phyloP scores from a whole-genome alignment of 2,888 invertebrate species.

The Chydorus sphaericus region DNA sequence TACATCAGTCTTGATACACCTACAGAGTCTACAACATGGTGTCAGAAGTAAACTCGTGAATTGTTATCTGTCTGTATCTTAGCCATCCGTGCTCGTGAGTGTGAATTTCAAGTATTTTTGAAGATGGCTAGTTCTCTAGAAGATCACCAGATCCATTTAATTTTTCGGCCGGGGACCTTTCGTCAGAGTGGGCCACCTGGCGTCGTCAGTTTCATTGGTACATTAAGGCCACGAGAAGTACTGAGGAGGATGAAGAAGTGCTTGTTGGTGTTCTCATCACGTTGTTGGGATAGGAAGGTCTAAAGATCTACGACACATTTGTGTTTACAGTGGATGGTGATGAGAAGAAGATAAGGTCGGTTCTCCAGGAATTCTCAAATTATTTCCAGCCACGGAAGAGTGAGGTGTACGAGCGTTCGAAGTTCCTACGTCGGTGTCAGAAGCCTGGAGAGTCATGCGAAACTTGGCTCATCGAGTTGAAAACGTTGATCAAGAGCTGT shows the following conservation, averaged over 20 bases:
- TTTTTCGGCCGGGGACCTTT: not conserved
- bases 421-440: not conserved
- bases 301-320: not conserved
- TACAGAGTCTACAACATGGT: no score
- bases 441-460: not conserved
- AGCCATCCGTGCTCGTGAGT: no score
- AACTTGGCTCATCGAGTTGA: not conserved
- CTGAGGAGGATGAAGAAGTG: not conserved
- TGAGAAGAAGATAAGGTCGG: not conserved
- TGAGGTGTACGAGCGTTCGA: not conserved
- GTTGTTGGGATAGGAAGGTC: not conserved
- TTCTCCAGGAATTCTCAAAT: not conserved
- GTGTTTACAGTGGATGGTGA: not conserved
- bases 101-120: no score
- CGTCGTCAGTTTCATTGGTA: not conserved
- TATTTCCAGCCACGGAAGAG: not conserved
- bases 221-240: not conserved
- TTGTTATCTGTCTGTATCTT: no score
- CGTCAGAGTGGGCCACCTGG: not conserved
- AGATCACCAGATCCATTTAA: not conserved
- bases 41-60: no score
- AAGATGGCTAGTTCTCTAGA: no score
- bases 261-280: not conserved
- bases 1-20: no score
- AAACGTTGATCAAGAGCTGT: not conserved